A percentile compares a stretch with the other conserved stretches of the same genome.
phyloP scores from a whole-genome alignment of 2,797 vertebrate species.

The Hylomyscus alleni region DNA sequence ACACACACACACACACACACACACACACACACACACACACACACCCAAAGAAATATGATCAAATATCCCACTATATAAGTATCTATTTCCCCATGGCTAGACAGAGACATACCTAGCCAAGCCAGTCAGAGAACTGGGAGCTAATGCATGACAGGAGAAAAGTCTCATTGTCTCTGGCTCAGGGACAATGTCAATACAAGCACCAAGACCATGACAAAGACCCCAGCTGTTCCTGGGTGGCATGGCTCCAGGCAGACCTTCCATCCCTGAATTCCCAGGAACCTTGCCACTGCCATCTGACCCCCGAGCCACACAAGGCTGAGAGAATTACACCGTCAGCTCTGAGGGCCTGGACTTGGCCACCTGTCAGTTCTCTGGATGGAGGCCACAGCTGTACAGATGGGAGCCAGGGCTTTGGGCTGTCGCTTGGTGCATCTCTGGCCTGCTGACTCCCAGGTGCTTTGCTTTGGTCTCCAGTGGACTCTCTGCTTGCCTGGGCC shows the following conservation, averaged over 20 bases:
- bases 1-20: not conserved
- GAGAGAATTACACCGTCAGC: not conserved
- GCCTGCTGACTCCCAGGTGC: fast-evolving
- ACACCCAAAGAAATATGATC: no score
- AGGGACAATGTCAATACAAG: not conserved
- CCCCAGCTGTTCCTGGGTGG: not conserved
- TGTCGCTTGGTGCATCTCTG: fast-evolving
- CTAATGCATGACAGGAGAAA: not conserved
- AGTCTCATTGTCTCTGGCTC: not conserved
- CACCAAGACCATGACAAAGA: not conserved
- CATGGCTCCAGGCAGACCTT: not conserved
- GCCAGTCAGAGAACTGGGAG: not conserved
- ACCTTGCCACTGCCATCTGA: not conserved
- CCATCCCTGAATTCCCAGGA: not conserved
- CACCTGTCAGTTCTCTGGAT: not conserved
- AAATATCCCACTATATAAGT: no score
- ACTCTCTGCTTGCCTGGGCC: fast-evolving
- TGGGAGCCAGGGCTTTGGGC: not conserved
- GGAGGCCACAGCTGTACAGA: not conserved
- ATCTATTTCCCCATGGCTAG: not conserved
- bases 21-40: not conserved
- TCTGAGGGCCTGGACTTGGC: no score
- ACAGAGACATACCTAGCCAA: not conserved
- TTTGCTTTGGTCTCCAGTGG: fast-evolving
- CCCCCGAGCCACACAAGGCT: not conserved